Conservation (phyloP, 1,140 invertebrate genomes). For the Euschistus heros region DNA sequence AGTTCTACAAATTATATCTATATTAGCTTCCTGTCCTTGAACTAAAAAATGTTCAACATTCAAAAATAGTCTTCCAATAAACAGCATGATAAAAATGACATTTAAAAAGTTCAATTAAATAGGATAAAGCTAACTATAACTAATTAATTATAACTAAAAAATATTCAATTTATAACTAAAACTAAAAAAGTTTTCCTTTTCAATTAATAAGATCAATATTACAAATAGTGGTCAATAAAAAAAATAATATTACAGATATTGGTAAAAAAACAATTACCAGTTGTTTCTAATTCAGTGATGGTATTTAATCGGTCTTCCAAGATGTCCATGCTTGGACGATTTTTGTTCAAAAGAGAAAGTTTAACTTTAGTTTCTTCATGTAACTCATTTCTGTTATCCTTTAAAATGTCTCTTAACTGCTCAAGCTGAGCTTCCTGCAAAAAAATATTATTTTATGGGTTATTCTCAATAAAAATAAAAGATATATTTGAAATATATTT, state of each 20-base stretch:
- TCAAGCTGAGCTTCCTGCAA: conserved; percentile 59
- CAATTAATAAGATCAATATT: conserved; percentile 3
- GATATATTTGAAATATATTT: conserved; percentile 17
- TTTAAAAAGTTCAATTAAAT: too few relatives aligned
- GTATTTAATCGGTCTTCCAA: conserved; percentile 50
- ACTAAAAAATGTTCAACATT: too few relatives aligned
- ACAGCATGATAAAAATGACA: too few relatives aligned
- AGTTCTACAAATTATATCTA: too few relatives aligned
- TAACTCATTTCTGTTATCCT: conserved; percentile 52
- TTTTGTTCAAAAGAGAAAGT: conserved; percentile 57
- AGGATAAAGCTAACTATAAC: too few relatives aligned
- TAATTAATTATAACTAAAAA: conserved; percentile 15
- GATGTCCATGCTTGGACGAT: conserved; percentile 38
- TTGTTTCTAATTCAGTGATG: conserved; percentile 55
- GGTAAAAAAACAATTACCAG: conserved; percentile 39
- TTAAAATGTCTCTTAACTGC: conserved; percentile 57
- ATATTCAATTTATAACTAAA: background rate
- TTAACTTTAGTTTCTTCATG: conserved; percentile 71
- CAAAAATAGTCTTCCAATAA: too few relatives aligned
- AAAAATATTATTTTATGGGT: conserved; percentile 13
- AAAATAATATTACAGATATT: too few relatives aligned
- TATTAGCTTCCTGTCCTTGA: too few relatives aligned
- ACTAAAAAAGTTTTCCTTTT: conserved; percentile 32
- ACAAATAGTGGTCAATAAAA: background rate
- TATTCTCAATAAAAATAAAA: conserved; percentile 22